These are phyloP conservation scores for Lissocephala sabroskyi DNA, from an alignment of 2,888 invertebrate genomes.

Conservation along the genomic window DNA sequence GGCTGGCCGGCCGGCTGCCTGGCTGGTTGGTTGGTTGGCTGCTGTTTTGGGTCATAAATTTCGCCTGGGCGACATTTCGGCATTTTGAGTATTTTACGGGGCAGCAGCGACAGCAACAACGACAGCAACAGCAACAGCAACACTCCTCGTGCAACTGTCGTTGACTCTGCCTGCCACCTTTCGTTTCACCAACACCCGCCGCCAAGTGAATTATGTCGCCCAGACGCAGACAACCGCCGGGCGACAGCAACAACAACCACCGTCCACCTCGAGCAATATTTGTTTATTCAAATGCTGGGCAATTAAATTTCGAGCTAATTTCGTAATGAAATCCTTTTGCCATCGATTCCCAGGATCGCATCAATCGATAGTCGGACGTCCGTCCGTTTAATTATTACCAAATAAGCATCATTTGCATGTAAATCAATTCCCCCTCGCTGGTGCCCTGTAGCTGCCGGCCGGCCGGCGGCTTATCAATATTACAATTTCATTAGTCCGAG, in stretches of 20 bases:
- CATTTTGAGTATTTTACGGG: conserved; percentile 40
- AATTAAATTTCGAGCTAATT: no score
- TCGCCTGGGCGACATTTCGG: conserved; percentile 57
- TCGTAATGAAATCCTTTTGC: no score
- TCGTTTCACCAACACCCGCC: conserved; percentile 17
- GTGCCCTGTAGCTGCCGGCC: no score
- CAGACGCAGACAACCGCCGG: conserved; percentile 28
- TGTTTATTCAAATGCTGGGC: conserved; percentile 34
- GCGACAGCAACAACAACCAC: conserved; percentile 13
- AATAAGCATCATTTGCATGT: conserved; percentile 33
- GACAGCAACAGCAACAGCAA: not conserved
- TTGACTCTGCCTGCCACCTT: no score
- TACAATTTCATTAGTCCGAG: conserved; percentile 55
- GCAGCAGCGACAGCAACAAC: not conserved
- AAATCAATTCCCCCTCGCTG: not conserved
- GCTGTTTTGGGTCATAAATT: conserved; percentile 60
- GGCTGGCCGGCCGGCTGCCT: conserved; percentile 20
- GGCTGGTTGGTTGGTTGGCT: conserved; percentile 12
- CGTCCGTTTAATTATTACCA: conserved; percentile 51
- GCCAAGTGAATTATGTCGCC: conserved; percentile 34
- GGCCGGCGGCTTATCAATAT: conserved; percentile 17
- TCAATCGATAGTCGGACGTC: no score
- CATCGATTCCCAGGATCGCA: no score
- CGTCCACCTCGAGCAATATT: conserved; percentile 13
- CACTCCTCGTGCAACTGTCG: no score